Evolutionary conservation across 2,888 invertebrate species (phyloP), one percentile per base, ranked within the genome.

Genomic region (Digitonthophagus gazella): DNA sequence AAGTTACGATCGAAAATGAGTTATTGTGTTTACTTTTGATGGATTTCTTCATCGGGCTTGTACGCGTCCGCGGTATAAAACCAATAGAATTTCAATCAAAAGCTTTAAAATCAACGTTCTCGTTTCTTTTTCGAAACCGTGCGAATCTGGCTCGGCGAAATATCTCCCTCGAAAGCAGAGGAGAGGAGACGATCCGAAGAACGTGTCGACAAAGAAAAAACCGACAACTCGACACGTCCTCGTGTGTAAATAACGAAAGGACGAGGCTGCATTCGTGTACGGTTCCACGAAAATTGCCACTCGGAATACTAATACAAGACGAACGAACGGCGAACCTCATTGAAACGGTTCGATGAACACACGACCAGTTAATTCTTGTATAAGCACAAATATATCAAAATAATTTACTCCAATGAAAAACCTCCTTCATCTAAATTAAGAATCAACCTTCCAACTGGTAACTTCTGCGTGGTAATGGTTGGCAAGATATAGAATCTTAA

Each of bases 401-500:
- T 6, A 22, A 58, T 58, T 58, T 18, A n/a, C 15, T 58, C 18
- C 3, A 18, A 16, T 3, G 3, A 20, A 58, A 58, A 20, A 64
- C 28, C 4, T 64, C 28, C n/a, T n/a, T n/a, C 11, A 61, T 18
- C 61, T 19, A 61, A 18, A 61, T 15, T 61, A 6, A 20, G n/a
- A 19, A 61, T n/a, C 16, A 61, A 61, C 19, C 19, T 61, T 8
- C 4, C 16, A 16, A 15, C n/a, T 61, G 5, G n/a, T 57, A 57
- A 57, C 15, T 15, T 15, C n/a, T 44, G 28, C 28, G 28, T 65
- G 65, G 54, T 67, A 67, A 67, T 67, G 20, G 58, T 67, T 58
- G 16, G 61, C 8, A 18, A 71, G 69, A 71, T 71, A 71, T 69
- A 67, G 67, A 69, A 71, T 71, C 71, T 65, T 64, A 65, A 71